Evolutionary conservation across 2,888 invertebrate species (phyloP).

Genomic region (Eledone cirrhosa): DNA sequence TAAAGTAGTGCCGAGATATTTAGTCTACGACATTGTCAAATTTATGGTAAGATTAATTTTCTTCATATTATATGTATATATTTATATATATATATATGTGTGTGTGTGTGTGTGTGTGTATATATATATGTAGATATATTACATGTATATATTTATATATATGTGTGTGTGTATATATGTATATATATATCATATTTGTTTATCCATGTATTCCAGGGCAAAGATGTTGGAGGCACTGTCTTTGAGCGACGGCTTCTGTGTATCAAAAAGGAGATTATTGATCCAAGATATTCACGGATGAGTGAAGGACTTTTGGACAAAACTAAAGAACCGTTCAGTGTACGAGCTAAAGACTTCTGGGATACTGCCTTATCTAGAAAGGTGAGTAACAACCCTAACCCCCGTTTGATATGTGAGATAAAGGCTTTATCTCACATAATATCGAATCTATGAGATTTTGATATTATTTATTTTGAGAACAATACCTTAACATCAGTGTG

Average conservation of each 20-base stretch:
- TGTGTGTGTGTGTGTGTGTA: neutral
- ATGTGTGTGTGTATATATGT: neutral
- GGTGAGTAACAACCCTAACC: constrained; percentile 50
- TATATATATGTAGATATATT: neutral
- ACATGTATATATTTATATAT: neutral
- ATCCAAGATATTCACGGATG: constrained; percentile 78
- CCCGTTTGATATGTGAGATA: no score
- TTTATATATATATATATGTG: neutral
- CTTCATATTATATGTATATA: neutral
- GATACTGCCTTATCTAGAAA: constrained; percentile 71
- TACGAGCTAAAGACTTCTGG: constrained; percentile 92
- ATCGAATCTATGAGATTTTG: no score
- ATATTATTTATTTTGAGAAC: no score
- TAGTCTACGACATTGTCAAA: constrained; percentile 92
- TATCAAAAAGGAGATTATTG: constrained; percentile 74
- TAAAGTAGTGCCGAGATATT: constrained; percentile 79
- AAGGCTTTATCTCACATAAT: no score
- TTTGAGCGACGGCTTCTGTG: constrained; percentile 83
- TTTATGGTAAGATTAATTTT: constrained; percentile 72
- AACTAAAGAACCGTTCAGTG: constrained; percentile 85
- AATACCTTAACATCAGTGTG: no score
- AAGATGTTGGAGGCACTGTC: constrained; percentile 78
- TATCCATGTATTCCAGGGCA: constrained; percentile 67
- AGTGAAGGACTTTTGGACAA: constrained; percentile 79
- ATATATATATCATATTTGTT: no score